These are phyloP conservation scores for Grantiella picta DNA, from an alignment of 2,113 vertebrate genomes.

Conservation along the genomic window DNA sequence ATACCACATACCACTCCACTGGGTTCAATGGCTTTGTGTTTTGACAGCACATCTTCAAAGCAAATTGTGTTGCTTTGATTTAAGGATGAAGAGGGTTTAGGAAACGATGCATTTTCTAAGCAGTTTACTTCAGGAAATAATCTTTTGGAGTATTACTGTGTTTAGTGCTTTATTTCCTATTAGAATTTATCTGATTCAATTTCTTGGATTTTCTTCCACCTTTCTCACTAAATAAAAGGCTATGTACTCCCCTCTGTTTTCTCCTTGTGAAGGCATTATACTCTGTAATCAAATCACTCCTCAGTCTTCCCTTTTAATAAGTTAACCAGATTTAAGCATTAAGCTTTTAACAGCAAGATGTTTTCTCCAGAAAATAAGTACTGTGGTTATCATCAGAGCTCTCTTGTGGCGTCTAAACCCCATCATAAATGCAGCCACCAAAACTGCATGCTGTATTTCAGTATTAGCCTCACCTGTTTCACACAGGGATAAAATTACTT, in stretches of 20 bases:
- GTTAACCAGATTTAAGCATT: conserved; percentile 36
- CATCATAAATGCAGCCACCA: not conserved
- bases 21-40: not conserved
- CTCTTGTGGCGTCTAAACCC: conserved; percentile 7
- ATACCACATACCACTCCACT: not conserved
- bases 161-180: not conserved
- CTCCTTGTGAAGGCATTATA: not conserved
- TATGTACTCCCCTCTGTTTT: not conserved
- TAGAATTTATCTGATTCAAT: not conserved
- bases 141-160: not conserved
- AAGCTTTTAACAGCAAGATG: conserved; percentile 25
- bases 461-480: not conserved
- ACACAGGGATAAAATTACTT: conserved; percentile 32
- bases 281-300: conserved; percentile 39
- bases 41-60: not conserved
- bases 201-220: not conserved
- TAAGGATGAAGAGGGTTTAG: not conserved
- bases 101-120: not conserved
- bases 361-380: conserved; percentile 39
- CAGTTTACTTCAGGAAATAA: not conserved
- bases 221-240: not conserved
- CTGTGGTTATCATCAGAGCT: not conserved
- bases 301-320: conserved; percentile 36
- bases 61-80: not conserved
- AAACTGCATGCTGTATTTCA: not conserved